Evolutionary conservation across 2,113 vertebrate genomes (phyloP), one percentile per base, ranked within the genome.

Genomic region (Oceanodroma tethys): DNA sequence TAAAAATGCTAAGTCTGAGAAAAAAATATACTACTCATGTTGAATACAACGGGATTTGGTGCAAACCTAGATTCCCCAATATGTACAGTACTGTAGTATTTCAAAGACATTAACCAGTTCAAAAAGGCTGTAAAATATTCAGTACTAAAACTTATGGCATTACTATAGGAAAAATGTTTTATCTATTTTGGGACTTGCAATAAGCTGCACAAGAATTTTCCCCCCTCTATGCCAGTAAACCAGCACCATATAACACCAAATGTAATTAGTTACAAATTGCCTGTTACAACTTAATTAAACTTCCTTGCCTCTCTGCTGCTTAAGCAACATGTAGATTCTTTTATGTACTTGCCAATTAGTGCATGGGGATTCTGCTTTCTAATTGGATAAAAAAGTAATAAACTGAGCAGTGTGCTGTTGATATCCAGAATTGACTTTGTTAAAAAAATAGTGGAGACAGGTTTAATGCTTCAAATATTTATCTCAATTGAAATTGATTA

Each of bases 381-480:
- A 98, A 98, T 93, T 96, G 94, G 93, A 97, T 96, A 88, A 95
- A 96, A 97, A 96, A 95, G 90, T 93, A 97, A 97, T 97, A 98
- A 95, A 95, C 88, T 93, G 85, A 97, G 92, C 93, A 96, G 92
- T 92, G 90, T 75, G 72, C 95, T 96, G 97, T 96, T 96, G 96
- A 94, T 94, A 97, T 94, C 93, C 80, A 94, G 78, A 96, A 96
- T 67, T 13, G 36, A 97, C 93, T 96, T 92, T 91, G 91, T 95
- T 90, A 96, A 94, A 95, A 96, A 88, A 86, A 90, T 92, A 85
- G 86, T 88, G 76, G 71, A 92, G 96, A 97, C 91, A 96, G 90
- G 95, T 97, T 97, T 97, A 97, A 98, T 96, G 91, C 95, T 95
- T 97, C 97, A 98, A 97, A 97, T 97, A 97, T 97, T 97, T 97